Base-by-base conservation (phyloP, 2,888 invertebrate genomes). In the Perizoma affinitatum region DNA sequence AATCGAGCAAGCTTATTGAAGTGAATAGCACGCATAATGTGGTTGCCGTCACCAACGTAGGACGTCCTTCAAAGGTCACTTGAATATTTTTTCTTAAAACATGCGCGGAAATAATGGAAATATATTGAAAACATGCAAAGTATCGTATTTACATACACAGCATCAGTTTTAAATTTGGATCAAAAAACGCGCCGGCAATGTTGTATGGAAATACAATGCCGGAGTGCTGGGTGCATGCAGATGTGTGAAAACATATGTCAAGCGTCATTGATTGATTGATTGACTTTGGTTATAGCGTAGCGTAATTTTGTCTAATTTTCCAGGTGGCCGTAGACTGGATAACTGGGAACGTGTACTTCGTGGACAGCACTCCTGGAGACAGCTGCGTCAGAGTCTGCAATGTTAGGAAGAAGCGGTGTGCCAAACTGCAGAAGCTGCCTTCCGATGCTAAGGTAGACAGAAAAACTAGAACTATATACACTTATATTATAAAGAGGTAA, bases 301-400 rank as follows among this genome's bases (percentile, higher is more conserved):
- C n/a, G n/a, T n/a, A n/a, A n/a, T 22, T 22, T 22, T 22, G 1
- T 22, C 3, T 22, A 22, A 22, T 22, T 46, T 44, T 57, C 5
- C 71, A 94, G 82, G 75, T 97, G 43, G 93, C 95, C 0, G 91
- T 96, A 2, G 97, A 97, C 73, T 97, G 96, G 96, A 83, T 95
- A 34, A 95, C 96, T 0, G 93, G 94, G 8, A 96, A 96, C 74
- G 88, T 96, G 0, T 97, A 96, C 80, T 95, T 94, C 68, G 93
- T 94, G 58, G 94, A 94, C 70, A 88, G 83, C 8, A 76, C 78
- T 0, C 71, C 77, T 0, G 65, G 65, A 0, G 84, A 85, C 38
- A 79, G 79, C 48, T 82, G 86, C 49, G 82, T 94, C 0, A 77
- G 89, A 35, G 94, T 93, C 0, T 96, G 96, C 71, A 91, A 93